phyloP scores from a whole-genome alignment of 35 echinoderm and acorn worm genomes.

The Eucidaris tribuloides region DNA sequence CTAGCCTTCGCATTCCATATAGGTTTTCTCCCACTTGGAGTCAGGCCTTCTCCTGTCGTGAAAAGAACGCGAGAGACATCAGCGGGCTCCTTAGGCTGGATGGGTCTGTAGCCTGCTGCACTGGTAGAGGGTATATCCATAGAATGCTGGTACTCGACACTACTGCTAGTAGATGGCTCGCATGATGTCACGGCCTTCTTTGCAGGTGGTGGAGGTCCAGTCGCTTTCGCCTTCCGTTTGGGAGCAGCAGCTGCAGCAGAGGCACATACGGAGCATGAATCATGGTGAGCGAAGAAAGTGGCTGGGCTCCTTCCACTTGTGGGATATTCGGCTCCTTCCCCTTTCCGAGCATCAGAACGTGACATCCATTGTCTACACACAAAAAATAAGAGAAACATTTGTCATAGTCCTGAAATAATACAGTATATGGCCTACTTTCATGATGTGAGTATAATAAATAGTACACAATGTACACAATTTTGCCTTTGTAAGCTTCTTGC shows the following conservation, averaged over 20 bases:
- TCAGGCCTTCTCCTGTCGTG: neutral
- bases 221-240: neutral
- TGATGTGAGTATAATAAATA: too few relatives aligned
- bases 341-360: neutral
- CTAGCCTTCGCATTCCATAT: constrained; percentile 10
- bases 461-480: neutral
- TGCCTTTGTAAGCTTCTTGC: neutral
- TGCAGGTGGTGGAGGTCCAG: neutral
- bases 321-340: neutral
- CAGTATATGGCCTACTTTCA: too few relatives aligned
- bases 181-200: neutral
- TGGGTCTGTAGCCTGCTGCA: neutral
- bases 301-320: neutral
- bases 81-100: neutral
- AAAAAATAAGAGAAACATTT: too few relatives aligned
- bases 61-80: neutral
- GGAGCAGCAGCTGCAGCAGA: neutral
- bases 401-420: too few relatives aligned
- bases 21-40: neutral
- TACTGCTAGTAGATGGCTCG: neutral
- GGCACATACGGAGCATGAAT: neutral
- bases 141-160: neutral
- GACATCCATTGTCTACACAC: neutral
- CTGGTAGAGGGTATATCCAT: neutral
- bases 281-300: neutral